A percentile compares a stretch with the other conserved stretches of the same genome.
Evolutionary conservation across 2,888 invertebrate species (phyloP).

Genomic region (Drosophila pseudotakahashii): DNA sequence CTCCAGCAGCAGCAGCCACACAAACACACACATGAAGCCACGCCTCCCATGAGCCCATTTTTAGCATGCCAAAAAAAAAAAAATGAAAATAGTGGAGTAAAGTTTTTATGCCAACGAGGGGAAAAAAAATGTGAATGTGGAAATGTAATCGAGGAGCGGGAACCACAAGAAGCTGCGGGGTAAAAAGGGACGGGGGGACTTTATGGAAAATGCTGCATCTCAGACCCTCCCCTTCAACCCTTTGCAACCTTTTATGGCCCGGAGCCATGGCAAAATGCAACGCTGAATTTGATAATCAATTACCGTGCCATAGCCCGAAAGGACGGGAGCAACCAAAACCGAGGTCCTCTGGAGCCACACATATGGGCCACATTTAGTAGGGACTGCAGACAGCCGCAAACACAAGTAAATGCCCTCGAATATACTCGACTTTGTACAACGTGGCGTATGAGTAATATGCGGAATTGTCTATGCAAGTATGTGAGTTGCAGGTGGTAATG

Average conservation of each 20-base stretch:
- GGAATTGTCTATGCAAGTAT: slow-evolving; percentile 22
- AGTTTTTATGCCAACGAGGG: slow-evolving; percentile 46
- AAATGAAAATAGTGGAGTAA: slow-evolving; percentile 20
- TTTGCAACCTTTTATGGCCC: slow-evolving; percentile 22
- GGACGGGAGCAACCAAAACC: neutral
- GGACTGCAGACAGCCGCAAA: slow-evolving; percentile 41
- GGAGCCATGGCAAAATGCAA: slow-evolving; percentile 55
- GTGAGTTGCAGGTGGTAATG: slow-evolving; percentile 46
- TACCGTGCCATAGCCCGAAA: slow-evolving; percentile 48
- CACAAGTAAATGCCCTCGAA: slow-evolving; percentile 57
- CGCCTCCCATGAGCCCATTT: slow-evolving; percentile 31
- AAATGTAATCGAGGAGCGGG: slow-evolving; percentile 15
- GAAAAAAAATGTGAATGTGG: slow-evolving; percentile 17
- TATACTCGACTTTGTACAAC: slow-evolving; percentile 58
- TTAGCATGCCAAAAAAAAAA: slow-evolving; percentile 60
- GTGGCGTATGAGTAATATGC: slow-evolving; percentile 48
- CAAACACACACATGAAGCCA: slow-evolving; percentile 13
- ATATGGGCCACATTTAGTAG: slow-evolving; percentile 58
- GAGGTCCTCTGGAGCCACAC: slow-evolving; percentile 38
- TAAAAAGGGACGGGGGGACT: slow-evolving; percentile 11
- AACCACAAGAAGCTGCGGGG: slow-evolving; percentile 11
- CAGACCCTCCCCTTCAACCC: too few species aligned
- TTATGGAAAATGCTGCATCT: slow-evolving; percentile 22
- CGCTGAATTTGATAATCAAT: slow-evolving; percentile 79
- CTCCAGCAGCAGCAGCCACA: slow-evolving; percentile 26